Percentiles rank a stretch among this genome's conserved stretches.
These are phyloP conservation scores for Oeneis ivallda DNA, from an alignment of 2,888 invertebrate species.

Conservation along the genomic window DNA sequence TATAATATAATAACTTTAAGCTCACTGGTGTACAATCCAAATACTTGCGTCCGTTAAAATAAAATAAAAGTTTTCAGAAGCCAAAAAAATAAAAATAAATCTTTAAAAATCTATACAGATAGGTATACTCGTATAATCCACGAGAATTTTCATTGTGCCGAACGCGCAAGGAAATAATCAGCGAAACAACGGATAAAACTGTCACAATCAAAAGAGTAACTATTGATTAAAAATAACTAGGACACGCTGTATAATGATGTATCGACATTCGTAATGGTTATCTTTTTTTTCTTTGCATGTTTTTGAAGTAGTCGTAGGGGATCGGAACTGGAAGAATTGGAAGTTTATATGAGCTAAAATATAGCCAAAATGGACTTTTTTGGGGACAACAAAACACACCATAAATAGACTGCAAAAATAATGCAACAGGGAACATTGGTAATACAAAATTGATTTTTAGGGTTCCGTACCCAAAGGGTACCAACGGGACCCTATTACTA, in stretches of 20 bases:
- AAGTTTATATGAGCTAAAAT: too few species aligned
- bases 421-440: too few species aligned
- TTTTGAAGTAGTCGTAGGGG: background rate
- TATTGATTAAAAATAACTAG: constrained; percentile 22
- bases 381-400: too few species aligned
- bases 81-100: background rate
- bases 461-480: too few species aligned
- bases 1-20: too few species aligned
- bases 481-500: too few species aligned
- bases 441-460: too few species aligned
- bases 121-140: background rate
- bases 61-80: background rate
- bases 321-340: background rate
- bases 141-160: constrained; percentile 2
- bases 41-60: background rate
- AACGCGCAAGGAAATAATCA: constrained; percentile 18
- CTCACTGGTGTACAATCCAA: too few species aligned
- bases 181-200: constrained; percentile 17
- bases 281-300: background rate
- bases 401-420: too few species aligned
- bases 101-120: constrained; percentile 1
- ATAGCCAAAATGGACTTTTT: too few species aligned
- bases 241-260: constrained; percentile 5
- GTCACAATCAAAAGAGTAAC: constrained; percentile 20
- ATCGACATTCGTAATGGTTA: background rate